Base-by-base conservation (phyloP, 2,888 invertebrate genomes). In the Alviniconcha strummeri region DNA sequence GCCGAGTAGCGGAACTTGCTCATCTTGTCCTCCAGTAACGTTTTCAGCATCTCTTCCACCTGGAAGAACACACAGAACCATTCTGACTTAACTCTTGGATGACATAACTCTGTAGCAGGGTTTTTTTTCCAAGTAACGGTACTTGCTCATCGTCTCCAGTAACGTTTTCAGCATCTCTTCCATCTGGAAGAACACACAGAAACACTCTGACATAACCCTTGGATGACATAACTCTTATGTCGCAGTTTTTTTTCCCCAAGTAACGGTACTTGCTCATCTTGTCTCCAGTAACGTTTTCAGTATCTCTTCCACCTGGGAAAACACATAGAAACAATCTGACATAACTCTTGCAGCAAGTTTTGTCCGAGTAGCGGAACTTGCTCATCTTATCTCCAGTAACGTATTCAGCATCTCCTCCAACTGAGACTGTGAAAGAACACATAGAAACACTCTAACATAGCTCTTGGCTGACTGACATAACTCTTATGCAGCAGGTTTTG, bases 111-210 rank as follows among this genome's bases (percentile, higher is more conserved):
- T n/a, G n/a, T n/a, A n/a, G n/a, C n/a, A n/a, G n/a, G n/a, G n/a
- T n/a, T n/a, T n/a, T n/a, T n/a, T n/a, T n/a, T n/a, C 86, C 55
- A 88, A 88, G 84, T 91, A 91, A 74, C 84, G 86, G 72, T 86
- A 88, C 8, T 85, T 87, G 8, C 80, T 83, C n/a, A 90, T 85
- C 77, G 86, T 84, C 0, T 89, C 87, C 69, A 91, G 69, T 19
- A 88, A 85, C 0, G 84, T 81, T 77, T 88, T 86, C 15, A 90
- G 87, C 19, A 89, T 60, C 11, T 77, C 84, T 54, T 83, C 80
- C 54, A 84, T 83, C 84, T 84, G 76, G 1, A 17, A 69, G 9
- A 69, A 5, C n/a, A n/a, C n/a, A n/a, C n/a, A n/a, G n/a, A n/a
- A n/a, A n/a, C n/a, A n/a, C n/a, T n/a, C n/a, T n/a, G n/a, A n/a